Evolutionary conservation across 1,140 invertebrate species (phyloP), one percentile per base, ranked within the genome.

Genomic region (Drosophila quadrilineata): DNA sequence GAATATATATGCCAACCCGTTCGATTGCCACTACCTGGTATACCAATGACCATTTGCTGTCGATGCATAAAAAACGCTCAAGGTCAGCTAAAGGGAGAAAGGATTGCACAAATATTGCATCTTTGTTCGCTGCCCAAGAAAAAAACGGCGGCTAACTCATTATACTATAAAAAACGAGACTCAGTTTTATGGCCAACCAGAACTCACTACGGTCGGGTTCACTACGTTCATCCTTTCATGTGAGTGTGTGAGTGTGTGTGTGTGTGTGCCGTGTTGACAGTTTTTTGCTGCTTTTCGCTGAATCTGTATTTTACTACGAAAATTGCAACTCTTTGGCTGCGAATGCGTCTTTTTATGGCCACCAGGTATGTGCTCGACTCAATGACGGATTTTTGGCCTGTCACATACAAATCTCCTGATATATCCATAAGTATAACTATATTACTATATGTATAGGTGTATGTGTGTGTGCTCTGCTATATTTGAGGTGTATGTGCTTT

Each of bases 91-190:
- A 6, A 22, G 33, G 41, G 50, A 3, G 10, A 26, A 84, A 84
- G 77, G 77, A 84, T 84, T 84, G 77, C 79, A 84, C 77, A 84
- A 84, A 84, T 84, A 84, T 84, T 84, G 77, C 77, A 84, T 84
- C 77, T 82, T 84, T 73, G 63, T 80, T 38, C 17, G 53, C 36
- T 57, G 29, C 46, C 17, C n/a, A n/a, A n/a, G n/a, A n/a, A 38
- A 45, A 35, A 52, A 60, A 58, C 62, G 26, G 29, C 54, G 33
- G 46, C 63, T 17, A 52, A 38, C 58, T 77, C 75, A 77, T 79
- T 77, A 77, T 70, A 50, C 53, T 38, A 53, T 49, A 19, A 54
- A 40, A 49, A 33, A 41, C 52, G 26, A 40, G 29, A 31, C 19
- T 38, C 8, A 19, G 12, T 26, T 63, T 66, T 66, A 59, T 52